These are phyloP conservation scores for Onychomys arenicola DNA, from an alignment of 2,797 vertebrate species.

Conservation along the genomic window DNA sequence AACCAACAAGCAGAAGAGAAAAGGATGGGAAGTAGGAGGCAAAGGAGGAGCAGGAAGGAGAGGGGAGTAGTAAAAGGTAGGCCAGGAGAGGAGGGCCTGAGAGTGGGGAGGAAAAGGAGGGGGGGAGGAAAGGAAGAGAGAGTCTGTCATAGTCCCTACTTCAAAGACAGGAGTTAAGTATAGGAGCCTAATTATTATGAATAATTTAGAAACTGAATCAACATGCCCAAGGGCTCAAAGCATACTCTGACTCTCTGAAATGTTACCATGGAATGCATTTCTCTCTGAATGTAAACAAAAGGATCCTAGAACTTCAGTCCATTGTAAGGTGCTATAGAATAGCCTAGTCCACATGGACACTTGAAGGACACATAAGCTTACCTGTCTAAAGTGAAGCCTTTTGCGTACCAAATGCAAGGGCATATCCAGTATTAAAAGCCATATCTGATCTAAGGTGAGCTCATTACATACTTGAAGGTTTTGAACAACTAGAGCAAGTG, in stretches of 20 bases:
- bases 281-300: constrained; percentile 26
- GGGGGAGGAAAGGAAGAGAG: background rate
- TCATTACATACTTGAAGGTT: constrained; percentile 60
- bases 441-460: background rate
- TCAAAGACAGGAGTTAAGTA: background rate
- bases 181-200: background rate
- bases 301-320: background rate
- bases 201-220: constrained; percentile 47
- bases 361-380: constrained; percentile 1
- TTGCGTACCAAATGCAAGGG: background rate
- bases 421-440: background rate
- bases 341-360: background rate
- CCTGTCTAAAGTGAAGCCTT: background rate
- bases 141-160: background rate
- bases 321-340: constrained; percentile 22
- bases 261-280: background rate
- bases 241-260: constrained; percentile 7
- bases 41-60: too few species aligned
- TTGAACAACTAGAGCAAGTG: constrained; percentile 9
- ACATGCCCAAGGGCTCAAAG: background rate
- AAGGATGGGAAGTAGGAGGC: background rate
- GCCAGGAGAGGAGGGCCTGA: background rate
- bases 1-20: too few species aligned
- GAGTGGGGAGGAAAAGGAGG: background rate
- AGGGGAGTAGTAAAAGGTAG: background rate